A percentile compares a stretch with the other conserved stretches of the same genome.
These are phyloP conservation scores for Athalia rosae DNA, from an alignment of 2,888 invertebrate species.

Conservation along the genomic window DNA sequence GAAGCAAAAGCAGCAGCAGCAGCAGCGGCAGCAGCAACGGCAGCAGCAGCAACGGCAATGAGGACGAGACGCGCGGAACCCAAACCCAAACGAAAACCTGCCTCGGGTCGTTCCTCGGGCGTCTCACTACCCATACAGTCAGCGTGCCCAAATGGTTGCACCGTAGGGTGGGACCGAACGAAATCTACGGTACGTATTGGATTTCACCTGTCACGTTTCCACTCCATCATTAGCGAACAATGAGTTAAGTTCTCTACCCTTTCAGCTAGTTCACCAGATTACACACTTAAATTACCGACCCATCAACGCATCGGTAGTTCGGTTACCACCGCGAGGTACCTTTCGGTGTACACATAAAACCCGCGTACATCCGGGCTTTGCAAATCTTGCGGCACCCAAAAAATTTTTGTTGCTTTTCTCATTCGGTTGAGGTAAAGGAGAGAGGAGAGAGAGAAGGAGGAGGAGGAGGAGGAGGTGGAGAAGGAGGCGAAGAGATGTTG, in stretches of 20 bases:
- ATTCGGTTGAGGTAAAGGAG: not conserved
- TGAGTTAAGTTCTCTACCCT: conserved; percentile 65
- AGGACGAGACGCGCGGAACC: not conserved
- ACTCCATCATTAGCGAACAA: conserved; percentile 72
- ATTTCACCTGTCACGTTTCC: conserved; percentile 72
- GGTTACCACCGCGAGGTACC: not conserved
- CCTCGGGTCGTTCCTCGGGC: not conserved
- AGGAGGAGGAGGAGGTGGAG: too few species aligned
- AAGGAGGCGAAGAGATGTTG: too few species aligned
- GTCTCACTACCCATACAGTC: not conserved
- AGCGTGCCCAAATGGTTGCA: conserved; percentile 50
- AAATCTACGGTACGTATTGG: conserved; percentile 60
- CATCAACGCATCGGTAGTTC: too few species aligned
- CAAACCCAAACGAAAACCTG: not conserved
- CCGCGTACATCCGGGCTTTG: conserved; percentile 52
- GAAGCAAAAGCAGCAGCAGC: not conserved
- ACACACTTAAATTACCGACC: conserved; percentile 10
- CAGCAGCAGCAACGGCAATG: conserved; percentile 6
- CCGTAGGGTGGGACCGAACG: conserved; percentile 52
- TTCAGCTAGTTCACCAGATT: conserved; percentile 48
- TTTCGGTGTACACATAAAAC: not conserved
- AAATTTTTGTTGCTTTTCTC: not conserved
- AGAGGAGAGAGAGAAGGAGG: too few species aligned
- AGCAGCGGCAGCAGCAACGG: conserved; percentile 3
- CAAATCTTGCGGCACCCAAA: conserved; percentile 47